Evolutionary conservation across 2,113 vertebrate genomes (phyloP).

Genomic region (Tragelaphus imberbis): DNA sequence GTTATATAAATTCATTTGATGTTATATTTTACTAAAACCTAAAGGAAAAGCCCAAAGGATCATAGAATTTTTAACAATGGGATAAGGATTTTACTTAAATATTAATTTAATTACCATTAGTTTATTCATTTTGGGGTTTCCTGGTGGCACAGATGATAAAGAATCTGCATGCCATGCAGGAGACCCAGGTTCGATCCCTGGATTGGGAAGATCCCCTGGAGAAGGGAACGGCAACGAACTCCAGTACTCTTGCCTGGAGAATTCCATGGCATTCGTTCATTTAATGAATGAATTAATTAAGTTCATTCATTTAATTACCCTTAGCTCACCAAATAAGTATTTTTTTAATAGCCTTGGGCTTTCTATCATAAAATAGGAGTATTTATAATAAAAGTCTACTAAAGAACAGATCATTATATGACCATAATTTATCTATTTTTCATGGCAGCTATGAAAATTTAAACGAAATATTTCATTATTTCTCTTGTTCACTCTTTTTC

Average conservation of each 20-base stretch:
- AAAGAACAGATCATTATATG: background rate
- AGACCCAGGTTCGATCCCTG: background rate
- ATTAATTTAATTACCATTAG: background rate
- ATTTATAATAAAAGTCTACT: slow-evolving; percentile 38
- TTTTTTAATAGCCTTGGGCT: background rate
- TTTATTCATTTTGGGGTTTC: background rate
- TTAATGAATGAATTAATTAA: background rate
- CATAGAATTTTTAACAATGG: background rate
- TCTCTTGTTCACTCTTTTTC: background rate
- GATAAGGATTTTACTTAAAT: background rate
- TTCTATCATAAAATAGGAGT: background rate
- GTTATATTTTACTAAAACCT: background rate
- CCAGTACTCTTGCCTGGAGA: background rate
- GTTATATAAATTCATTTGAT: background rate
- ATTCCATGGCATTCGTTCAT: background rate
- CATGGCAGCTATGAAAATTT: background rate
- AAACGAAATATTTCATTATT: slow-evolving; percentile 34
- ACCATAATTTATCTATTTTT: background rate
- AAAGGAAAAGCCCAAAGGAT: background rate
- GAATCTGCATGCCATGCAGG: fast-evolving
- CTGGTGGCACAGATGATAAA: background rate
- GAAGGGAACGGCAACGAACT: background rate
- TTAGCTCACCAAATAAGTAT: background rate
- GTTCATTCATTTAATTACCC: background rate
- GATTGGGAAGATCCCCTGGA: background rate